Evolutionary conservation across 2,113 vertebrate species (phyloP), one percentile per base, ranked within the genome.

Genomic region (Neodontobutis hainanensis): DNA sequence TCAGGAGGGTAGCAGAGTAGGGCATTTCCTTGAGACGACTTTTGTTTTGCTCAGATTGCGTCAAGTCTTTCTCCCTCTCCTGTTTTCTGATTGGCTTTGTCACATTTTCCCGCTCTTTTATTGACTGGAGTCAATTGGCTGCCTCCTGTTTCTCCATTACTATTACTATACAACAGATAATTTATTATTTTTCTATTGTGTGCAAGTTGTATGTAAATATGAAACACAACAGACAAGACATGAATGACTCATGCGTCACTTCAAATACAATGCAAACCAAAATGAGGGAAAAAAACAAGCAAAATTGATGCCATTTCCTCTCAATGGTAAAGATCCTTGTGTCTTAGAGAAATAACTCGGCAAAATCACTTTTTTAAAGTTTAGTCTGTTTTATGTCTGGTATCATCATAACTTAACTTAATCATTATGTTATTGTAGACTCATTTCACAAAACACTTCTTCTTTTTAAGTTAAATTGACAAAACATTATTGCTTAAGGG

Each of bases 1-100:
- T 84, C 73, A 79, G 52, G 63, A 83, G 76, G 70, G 45, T 40
- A 65, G 77, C 56, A 68, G 70, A 65, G 63, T 69, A 61, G 58
- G 73, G 53, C 47, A 68, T 82, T 82, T 85, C 53, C 77, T 65
- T 63, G n/a, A 68, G 75, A 57, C 59, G 0, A 66, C 79, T 77
- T 89, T 86, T 86, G 82, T 87, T 79, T 72, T 45, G 57, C 62
- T 68, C 15, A 11, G 27, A 67, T 52, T 62, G 59, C 62, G 74
- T 73, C 47, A 83, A 73, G 61, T 48, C 42, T 61, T 8, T 16
- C 64, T 78, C 47, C 27, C 10, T 4, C 50, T 51, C 64, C 19
- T 11, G 4, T 44, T 53, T 65, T 45, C 57, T 11, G 5, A 36
- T 53, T 65, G 11, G 56, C 56, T 34, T 68, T 85, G 70, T 78